Base-by-base conservation (phyloP, 2,113 vertebrate genomes). In the Rattus rattus region DNA sequence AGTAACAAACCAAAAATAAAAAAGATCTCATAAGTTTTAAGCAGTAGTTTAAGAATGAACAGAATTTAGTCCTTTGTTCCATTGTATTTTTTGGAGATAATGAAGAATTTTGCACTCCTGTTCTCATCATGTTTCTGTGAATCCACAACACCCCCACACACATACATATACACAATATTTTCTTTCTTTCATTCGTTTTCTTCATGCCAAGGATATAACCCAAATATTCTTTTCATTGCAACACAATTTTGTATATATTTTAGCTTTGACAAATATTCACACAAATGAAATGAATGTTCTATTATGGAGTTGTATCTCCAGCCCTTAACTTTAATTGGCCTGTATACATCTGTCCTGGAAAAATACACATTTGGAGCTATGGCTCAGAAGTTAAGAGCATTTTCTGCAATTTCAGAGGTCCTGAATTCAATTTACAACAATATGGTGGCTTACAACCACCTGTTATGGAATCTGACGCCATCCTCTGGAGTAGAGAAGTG, bases 341-440 rank as follows among this genome's bases (percentile, higher is more conserved):
- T 13, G 93, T 70, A 94, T 85, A 85, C 79, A 96, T 43, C 5
- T 72, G 93, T 84, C n/a, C 49, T 6, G 67, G 43, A 94, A 90
- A 20, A 96, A 96, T 72, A 52, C 3, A 3, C 0, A 73, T 86
- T 80, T 84, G 0, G 0, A 52, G 73, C 80, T 49, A 81, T 59
- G 52, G 36, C 17, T 81, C 33, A 81, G 54, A 4, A 59, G 9
- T n/a, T 81, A 81, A 81, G 19, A 81, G 2, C 79, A 59, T 30
- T 56, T 36, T 20, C 20, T 59, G 52, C 54, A 59, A 19, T n/a
- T 59, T 9, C 36, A n/a, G 79, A 59, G 0, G 79, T 24, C 20
- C 5, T n/a, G 19, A n/a, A 36, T 59, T 81, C 54, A 59, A 59
- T 59, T 81, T 54, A 19, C 33, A 80, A 33, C 30, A 54, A 36